These are phyloP conservation scores for Buathra laborator DNA, from an alignment of 2,888 invertebrate genomes.

Conservation along the genomic window DNA sequence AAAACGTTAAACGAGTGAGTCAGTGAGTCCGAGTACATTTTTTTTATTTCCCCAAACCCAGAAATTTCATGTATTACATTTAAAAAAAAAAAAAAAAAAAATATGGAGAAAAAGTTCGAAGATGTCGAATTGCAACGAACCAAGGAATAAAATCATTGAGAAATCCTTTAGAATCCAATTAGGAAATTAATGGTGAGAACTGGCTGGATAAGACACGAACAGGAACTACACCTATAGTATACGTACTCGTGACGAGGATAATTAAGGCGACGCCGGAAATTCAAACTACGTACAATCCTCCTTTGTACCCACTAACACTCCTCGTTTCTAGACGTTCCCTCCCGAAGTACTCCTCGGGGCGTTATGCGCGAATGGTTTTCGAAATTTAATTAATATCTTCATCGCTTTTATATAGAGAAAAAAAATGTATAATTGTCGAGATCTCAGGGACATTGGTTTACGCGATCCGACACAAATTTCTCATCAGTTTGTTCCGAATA, in stretches of 20 bases:
- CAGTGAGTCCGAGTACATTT: background rate
- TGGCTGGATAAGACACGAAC: slow-evolving; percentile 25
- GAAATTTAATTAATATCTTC: slow-evolving; percentile 45
- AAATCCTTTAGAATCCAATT: slow-evolving; percentile 41
- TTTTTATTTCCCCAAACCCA: background rate
- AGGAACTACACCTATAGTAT: slow-evolving; percentile 8
- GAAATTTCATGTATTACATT: too few relatives aligned
- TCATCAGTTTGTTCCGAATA: background rate
- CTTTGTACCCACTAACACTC: slow-evolving; percentile 54
- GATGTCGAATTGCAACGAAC: slow-evolving; percentile 2
- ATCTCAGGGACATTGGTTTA: background rate
- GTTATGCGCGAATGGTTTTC: slow-evolving; percentile 32
- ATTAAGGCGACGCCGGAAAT: slow-evolving; percentile 60
- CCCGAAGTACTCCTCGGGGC: background rate
- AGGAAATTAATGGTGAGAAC: slow-evolving; percentile 55
- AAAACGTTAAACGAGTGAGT: background rate
- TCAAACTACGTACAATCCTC: slow-evolving; percentile 45
- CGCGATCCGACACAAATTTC: background rate
- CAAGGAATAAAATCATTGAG: background rate
- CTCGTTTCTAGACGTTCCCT: slow-evolving; percentile 33
- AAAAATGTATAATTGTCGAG: slow-evolving; percentile 3
- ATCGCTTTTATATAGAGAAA: background rate
- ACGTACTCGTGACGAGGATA: slow-evolving; percentile 43
- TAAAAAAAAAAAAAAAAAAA: too few relatives aligned
- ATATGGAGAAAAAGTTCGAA: background rate